Evolutionary conservation across 2,888 invertebrate species (phyloP).

Genomic region (Stegophylla sp.): DNA sequence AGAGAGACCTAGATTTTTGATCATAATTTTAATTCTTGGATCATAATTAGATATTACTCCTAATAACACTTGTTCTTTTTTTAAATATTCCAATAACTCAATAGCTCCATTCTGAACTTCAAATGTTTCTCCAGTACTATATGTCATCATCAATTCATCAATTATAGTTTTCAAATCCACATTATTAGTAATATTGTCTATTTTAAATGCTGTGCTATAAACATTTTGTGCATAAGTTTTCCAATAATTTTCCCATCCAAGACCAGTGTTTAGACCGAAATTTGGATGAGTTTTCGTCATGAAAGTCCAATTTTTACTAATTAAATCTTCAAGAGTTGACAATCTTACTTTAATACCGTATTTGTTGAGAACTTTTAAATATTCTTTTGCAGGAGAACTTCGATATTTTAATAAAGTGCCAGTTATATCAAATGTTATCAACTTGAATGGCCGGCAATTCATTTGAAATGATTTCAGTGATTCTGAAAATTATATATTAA

Average conservation of each 20-base stretch:
- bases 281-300: constrained; percentile 78
- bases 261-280: constrained; percentile 74
- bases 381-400: constrained; percentile 76
- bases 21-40: constrained; percentile 75
- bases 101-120: constrained; percentile 72
- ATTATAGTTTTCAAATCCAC: constrained; percentile 64
- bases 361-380: constrained; percentile 74
- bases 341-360: constrained; percentile 74
- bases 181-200: constrained; percentile 60
- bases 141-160: constrained; percentile 73
- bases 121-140: constrained; percentile 78
- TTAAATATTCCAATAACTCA: constrained; percentile 72
- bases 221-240: constrained; percentile 69
- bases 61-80: constrained; percentile 67
- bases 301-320: constrained; percentile 72
- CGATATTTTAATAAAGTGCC: constrained; percentile 81
- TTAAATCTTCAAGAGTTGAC: constrained; percentile 70
- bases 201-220: constrained; percentile 62
- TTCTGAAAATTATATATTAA: constrained; percentile 35
- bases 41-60: constrained; percentile 91
- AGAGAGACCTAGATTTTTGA: constrained; percentile 72
- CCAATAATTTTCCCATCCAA: constrained; percentile 88
- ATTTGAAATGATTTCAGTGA: neutral
- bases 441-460: constrained; percentile 60
- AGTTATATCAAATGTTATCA: constrained; percentile 88